A percentile compares a stretch with the other conserved stretches of the same genome.
Conservation (phyloP, 2,797 vertebrate species). For the Spatula versicolor region DNA sequence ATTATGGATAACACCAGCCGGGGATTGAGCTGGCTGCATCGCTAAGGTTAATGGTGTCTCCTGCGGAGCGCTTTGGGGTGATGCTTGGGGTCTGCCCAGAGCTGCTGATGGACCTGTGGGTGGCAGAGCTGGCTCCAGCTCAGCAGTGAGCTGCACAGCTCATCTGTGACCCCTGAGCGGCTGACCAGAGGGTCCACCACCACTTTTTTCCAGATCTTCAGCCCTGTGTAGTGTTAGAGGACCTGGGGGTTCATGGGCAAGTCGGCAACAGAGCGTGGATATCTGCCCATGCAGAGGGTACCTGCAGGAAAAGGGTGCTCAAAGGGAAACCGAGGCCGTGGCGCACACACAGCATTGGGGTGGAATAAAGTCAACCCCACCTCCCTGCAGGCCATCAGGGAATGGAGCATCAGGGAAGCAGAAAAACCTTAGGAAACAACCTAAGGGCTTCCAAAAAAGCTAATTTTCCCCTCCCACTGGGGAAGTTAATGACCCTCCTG, state of each 20-base stretch:
- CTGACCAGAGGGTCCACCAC: accelerated
- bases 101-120: not conserved
- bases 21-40: not conserved
- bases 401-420: not conserved
- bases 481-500: slow-evolving; percentile 37
- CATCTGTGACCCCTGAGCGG: not conserved
- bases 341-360: not conserved
- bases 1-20: slow-evolving; percentile 43
- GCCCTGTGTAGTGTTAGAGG: not conserved
- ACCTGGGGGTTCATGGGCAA: too few species aligned
- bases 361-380: not conserved
- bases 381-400: not conserved
- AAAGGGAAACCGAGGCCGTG: not conserved
- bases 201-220: not conserved
- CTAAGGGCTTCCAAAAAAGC: not conserved
- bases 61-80: not conserved
- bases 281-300: not conserved
- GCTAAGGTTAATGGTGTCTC: not conserved
- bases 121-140: not conserved
- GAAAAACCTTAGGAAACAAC: not conserved
- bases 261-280: accelerated
- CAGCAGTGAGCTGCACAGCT: not conserved
- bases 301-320: not conserved
- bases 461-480: not conserved
- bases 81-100: not conserved